These are phyloP conservation scores for Calliscelio sp. DNA, from an alignment of 2,888 invertebrate species.

Conservation along the genomic window DNA sequence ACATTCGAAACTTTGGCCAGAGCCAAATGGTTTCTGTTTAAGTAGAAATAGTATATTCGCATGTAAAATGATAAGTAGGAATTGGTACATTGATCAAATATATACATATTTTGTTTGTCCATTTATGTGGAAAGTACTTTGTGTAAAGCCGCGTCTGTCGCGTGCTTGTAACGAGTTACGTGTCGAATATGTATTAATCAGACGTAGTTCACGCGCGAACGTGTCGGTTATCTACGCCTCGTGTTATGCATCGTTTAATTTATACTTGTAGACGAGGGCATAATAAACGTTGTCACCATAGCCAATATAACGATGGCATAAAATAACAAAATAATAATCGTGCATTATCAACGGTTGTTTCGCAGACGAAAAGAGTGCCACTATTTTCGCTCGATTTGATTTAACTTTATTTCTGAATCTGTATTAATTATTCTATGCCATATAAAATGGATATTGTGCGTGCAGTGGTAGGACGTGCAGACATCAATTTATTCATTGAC, in stretches of 20 bases:
- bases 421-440: conserved; percentile 55
- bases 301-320: conserved; percentile 66
- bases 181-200: conserved; percentile 72
- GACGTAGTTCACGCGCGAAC: conserved; percentile 61
- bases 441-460: conserved; percentile 22
- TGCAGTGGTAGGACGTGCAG: conserved; percentile 21
- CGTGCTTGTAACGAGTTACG: conserved; percentile 69
- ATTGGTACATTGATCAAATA: not conserved
- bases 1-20: conserved; percentile 5
- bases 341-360: conserved; percentile 47
- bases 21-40: conserved; percentile 9
- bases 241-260: conserved; percentile 71
- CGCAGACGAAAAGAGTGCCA: conserved; percentile 42
- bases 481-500: conserved; percentile 41
- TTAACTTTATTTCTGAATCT: conserved; percentile 55
- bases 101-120: not conserved
- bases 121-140: conserved; percentile 41
- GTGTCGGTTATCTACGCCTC: conserved; percentile 69
- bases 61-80: conserved; percentile 31
- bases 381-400: conserved; percentile 63
- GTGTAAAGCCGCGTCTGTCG: conserved; percentile 49
- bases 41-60: conserved; percentile 21
- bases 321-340: conserved; percentile 69
- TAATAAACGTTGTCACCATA: conserved; percentile 66
- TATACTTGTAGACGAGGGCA: conserved; percentile 65